Conservation (phyloP, 2,113 vertebrate species). For the Austrofundulus limnaeus region DNA sequence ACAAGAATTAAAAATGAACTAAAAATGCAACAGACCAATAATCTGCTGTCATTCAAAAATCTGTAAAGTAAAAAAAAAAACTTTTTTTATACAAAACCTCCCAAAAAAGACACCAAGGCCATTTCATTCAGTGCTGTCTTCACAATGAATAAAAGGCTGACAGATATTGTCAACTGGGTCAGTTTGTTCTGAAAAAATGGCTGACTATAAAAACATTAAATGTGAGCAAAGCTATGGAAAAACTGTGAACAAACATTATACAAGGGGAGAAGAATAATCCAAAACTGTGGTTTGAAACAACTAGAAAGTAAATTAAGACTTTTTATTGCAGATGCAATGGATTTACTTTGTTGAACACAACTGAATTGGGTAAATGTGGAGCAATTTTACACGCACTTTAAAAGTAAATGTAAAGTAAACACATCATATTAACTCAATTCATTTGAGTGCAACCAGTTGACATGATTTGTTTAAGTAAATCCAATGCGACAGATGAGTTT, state of each 20-base stretch:
- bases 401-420: too few species aligned
- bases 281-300: too few species aligned
- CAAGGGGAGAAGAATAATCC: too few species aligned
- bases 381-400: too few species aligned
- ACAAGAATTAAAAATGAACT: background rate
- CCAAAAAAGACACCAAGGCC: background rate
- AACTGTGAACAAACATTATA: background rate
- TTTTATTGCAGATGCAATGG: too few species aligned
- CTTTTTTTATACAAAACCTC: background rate
- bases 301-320: too few species aligned
- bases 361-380: too few species aligned
- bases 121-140: background rate
- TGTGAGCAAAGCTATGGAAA: background rate
- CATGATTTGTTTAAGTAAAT: too few species aligned
- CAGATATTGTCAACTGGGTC: background rate
- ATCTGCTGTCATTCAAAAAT: background rate
- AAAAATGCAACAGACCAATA: background rate
- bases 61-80: background rate
- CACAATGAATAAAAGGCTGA: background rate
- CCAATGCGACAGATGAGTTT: too few species aligned
- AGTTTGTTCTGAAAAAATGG: conserved; percentile 1
- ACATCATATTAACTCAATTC: too few species aligned
- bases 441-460: too few species aligned
- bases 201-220: conserved; percentile 1
- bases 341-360: too few species aligned